These are phyloP conservation scores for Microvelia longipes DNA, from an alignment of 1,140 invertebrate genomes.

Conservation along the genomic window DNA sequence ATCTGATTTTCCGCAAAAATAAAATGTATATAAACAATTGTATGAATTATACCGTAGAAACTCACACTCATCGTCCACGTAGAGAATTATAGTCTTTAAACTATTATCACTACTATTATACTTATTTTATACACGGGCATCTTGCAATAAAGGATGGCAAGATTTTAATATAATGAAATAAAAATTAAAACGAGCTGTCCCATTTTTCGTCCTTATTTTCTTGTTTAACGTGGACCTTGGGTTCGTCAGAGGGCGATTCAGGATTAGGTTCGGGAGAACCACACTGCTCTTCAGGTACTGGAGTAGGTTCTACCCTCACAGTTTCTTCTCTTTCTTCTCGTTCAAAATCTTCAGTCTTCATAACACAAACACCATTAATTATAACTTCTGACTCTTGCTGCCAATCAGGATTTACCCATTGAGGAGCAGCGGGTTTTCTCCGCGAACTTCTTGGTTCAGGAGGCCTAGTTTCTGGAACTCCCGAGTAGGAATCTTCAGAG, in stretches of 20 bases:
- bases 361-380: conserved; percentile 82
- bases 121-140: too few relatives aligned
- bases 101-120: too few relatives aligned
- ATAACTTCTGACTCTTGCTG: conserved; percentile 68
- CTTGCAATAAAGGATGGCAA: too few relatives aligned
- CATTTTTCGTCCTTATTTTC: conserved; percentile 21
- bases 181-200: conserved; percentile 20
- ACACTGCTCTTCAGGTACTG: conserved; percentile 30
- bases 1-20: too few relatives aligned
- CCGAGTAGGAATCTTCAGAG: conserved; percentile 51
- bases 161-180: too few relatives aligned
- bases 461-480: conserved; percentile 24
- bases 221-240: conserved; percentile 15
- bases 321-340: conserved; percentile 47
- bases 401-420: conserved; percentile 92
- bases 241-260: conserved; percentile 9
- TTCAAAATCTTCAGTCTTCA: conserved; percentile 59
- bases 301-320: conserved; percentile 51
- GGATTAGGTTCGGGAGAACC: conserved; percentile 10
- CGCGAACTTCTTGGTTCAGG: conserved; percentile 32
- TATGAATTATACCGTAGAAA: too few relatives aligned
- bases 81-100: too few relatives aligned
- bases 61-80: too few relatives aligned
- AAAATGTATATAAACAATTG: too few relatives aligned
- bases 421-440: conserved; percentile 83